A percentile compares a stretch with the other conserved stretches of the same genome.
phyloP scores from a whole-genome alignment of 92 coral and sea anemone species.

The Porites evermanni region DNA sequence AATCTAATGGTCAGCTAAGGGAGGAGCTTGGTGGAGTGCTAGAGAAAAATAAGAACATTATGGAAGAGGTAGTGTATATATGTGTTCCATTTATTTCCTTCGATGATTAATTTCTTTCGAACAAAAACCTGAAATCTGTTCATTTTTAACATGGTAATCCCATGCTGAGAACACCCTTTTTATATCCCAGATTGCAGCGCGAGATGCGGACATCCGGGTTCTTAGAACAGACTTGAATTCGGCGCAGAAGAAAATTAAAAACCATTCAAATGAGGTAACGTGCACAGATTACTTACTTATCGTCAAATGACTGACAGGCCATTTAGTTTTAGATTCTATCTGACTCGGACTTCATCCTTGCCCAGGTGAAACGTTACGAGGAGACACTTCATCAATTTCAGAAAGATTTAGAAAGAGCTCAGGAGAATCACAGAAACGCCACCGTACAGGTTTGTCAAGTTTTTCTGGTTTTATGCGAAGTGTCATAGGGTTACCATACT shows the following conservation, averaged over 20 bases:
- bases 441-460: slow-evolving; percentile 73
- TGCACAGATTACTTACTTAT: neutral
- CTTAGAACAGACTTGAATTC: slow-evolving; percentile 89
- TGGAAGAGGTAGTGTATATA: slow-evolving; percentile 74
- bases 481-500: too few species aligned
- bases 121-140: too few species aligned
- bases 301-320: neutral
- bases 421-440: slow-evolving; percentile 76
- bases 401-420: slow-evolving; percentile 84
- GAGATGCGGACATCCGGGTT: slow-evolving; percentile 94
- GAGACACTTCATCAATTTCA: slow-evolving; percentile 92
- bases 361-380: slow-evolving; percentile 89
- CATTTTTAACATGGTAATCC: too few species aligned
- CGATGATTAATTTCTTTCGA: too few species aligned
- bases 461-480: neutral
- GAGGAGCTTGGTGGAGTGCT: slow-evolving; percentile 96
- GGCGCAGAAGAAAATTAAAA: slow-evolving; percentile 97
- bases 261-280: slow-evolving; percentile 90
- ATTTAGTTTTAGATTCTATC: neutral
- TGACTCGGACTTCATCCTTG: neutral
- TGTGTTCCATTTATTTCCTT: neutral
- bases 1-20: slow-evolving; percentile 83
- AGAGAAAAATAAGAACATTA: slow-evolving; percentile 90
- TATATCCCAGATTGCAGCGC: slow-evolving; percentile 77
- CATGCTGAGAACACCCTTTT: neutral